Percentiles rank a stretch among this genome's conserved stretches.
These are phyloP conservation scores for Resseliella maxima DNA, from an alignment of 2,888 invertebrate genomes.

Conservation along the genomic window DNA sequence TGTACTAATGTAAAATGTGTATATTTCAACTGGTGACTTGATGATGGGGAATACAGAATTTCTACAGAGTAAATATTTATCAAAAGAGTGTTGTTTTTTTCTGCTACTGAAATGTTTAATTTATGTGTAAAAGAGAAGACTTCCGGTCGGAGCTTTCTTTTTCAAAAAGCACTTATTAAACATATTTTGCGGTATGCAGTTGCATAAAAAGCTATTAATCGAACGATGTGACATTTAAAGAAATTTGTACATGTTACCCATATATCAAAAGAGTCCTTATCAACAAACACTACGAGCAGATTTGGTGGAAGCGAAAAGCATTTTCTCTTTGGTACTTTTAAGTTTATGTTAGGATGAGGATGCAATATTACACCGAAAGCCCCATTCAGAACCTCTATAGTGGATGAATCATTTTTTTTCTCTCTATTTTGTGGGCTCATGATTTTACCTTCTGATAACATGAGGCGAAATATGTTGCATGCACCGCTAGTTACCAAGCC, in stretches of 20 bases:
- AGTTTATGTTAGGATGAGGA: background rate
- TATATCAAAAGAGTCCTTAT: background rate
- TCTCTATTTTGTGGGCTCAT: background rate
- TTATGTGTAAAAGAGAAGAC: background rate
- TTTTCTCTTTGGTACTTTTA: constrained; percentile 1
- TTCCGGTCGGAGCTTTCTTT: background rate
- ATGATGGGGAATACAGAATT: background rate
- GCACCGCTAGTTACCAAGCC: constrained; percentile 13
- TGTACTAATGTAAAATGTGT: background rate
- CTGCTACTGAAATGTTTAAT: background rate
- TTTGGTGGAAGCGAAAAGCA: background rate
- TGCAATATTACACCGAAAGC: background rate
- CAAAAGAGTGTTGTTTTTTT: background rate
- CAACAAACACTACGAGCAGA: background rate
- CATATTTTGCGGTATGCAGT: constrained; percentile 5
- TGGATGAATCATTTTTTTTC: no score
- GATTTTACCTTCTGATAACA: background rate
- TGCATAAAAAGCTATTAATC: constrained; percentile 18
- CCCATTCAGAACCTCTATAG: background rate
- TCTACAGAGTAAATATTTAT: background rate
- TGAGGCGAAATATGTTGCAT: background rate
- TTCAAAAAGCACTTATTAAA: background rate
- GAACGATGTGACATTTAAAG: constrained; percentile 24
- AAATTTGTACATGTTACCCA: background rate
- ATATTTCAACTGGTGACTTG: background rate